A percentile compares a stretch with the other conserved stretches of the same genome.
Conservation (phyloP, 2,113 vertebrate species). For the Cairina moschata region DNA sequence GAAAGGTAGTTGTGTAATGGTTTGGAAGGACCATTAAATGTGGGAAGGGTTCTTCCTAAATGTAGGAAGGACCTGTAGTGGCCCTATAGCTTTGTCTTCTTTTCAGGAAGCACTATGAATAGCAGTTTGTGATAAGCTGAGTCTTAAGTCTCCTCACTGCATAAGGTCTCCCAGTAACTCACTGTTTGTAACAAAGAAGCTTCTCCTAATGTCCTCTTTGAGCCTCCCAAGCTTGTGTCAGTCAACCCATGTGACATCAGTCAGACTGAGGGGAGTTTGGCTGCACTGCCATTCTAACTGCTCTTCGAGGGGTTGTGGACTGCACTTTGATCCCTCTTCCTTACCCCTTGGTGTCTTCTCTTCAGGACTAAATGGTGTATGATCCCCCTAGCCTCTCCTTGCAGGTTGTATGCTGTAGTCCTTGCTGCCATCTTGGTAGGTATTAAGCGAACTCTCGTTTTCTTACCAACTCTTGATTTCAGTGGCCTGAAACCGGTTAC, state of each 20-base stretch:
- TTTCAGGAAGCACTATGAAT: not conserved
- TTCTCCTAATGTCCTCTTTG: not conserved
- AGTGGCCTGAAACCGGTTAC: not conserved
- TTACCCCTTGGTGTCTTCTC: not conserved
- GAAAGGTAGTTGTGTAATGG: not conserved
- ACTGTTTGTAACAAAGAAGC: not conserved
- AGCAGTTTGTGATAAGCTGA: not conserved
- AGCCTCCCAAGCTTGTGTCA: not conserved
- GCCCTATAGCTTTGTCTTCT: not conserved
- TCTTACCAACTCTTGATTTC: not conserved
- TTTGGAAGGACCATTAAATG: not conserved
- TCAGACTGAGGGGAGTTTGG: not conserved
- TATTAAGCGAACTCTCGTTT: not conserved
- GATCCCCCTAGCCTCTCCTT: not conserved
- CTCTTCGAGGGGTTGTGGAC: not conserved
- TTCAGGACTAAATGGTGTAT: too few species aligned
- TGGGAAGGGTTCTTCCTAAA: too few species aligned
- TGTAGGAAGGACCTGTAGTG: not conserved
- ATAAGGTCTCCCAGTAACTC: not conserved
- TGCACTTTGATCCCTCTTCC: accelerated
- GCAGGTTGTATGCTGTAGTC: not conserved
- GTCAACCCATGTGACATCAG: not conserved
- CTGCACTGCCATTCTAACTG: accelerated
- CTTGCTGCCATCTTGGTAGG: not conserved
- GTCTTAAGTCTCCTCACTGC: not conserved